phyloP scores from a whole-genome alignment of 2,797 vertebrate species.

The Neosalanx taihuensis region DNA sequence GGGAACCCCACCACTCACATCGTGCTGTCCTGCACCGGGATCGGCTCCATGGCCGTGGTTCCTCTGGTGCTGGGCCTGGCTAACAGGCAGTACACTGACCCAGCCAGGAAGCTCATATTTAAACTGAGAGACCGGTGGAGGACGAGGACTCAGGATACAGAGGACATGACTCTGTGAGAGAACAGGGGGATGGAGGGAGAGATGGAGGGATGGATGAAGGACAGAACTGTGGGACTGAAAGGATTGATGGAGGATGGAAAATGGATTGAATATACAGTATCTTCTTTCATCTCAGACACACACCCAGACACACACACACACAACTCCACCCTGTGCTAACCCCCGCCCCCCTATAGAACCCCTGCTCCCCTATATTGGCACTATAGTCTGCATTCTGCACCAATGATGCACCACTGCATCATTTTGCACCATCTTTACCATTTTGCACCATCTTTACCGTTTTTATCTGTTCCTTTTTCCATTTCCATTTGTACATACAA shows the following conservation, averaged over 20 bases:
- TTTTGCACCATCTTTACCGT: no score
- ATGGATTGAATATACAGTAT: no score
- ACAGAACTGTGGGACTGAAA: neutral
- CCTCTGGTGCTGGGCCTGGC: slow-evolving; percentile 77
- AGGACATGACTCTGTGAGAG: slow-evolving; percentile 42
- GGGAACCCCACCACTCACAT: slow-evolving; percentile 65
- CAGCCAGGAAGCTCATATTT: slow-evolving; percentile 58
- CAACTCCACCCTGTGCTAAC: no score
- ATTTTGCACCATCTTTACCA: no score
- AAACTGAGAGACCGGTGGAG: slow-evolving; percentile 68
- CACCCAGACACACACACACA: no score
- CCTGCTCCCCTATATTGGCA: no score
- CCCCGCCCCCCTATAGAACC: no score
- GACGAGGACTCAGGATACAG: slow-evolving; percentile 6
- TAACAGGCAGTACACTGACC: slow-evolving; percentile 76
- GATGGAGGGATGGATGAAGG: neutral
- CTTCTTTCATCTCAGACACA: neutral
- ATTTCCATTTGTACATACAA: no score
- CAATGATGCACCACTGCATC: no score
- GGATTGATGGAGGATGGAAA: neutral
- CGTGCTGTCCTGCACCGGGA: slow-evolving; percentile 80
- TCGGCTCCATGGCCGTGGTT: slow-evolving; percentile 80
- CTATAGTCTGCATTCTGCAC: no score
- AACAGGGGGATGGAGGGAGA: neutral
- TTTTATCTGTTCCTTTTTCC: no score